phyloP scores from a whole-genome alignment of 2,888 invertebrate species.

The Rotaria macrura region DNA sequence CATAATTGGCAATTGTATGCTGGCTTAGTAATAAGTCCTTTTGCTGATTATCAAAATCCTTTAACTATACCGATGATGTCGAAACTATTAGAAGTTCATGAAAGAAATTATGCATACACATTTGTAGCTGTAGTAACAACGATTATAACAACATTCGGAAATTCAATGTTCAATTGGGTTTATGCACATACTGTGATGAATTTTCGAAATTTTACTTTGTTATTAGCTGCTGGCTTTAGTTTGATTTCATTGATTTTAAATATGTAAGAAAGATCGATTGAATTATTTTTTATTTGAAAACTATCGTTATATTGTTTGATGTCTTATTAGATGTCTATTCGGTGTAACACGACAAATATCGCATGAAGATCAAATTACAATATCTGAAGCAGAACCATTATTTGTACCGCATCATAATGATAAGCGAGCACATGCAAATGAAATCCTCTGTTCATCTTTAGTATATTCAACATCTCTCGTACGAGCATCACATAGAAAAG shows the following conservation, averaged over 20 bases:
- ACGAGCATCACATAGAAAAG: too few relatives aligned
- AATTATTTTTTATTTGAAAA: too few relatives aligned
- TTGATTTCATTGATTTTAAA: neutral
- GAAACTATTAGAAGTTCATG: neutral
- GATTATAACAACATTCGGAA: neutral
- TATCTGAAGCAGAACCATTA: neutral
- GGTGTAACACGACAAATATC: neutral
- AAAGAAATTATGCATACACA: neutral
- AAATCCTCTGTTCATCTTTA: neutral
- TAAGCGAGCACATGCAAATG: neutral
- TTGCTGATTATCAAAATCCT: neutral
- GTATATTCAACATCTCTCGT: too few relatives aligned
- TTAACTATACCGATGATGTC: neutral
- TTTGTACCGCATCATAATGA: neutral
- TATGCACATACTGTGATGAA: neutral
- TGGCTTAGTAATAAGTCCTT: neutral
- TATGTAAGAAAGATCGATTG: neutral
- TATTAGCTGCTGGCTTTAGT: neutral
- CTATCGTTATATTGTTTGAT: neutral
- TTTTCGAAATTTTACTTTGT: conserved; percentile 2
- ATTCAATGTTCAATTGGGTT: neutral
- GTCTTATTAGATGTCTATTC: neutral
- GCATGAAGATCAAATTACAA: neutral
- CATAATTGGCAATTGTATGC: neutral
- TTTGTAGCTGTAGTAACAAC: neutral